Conservation (phyloP, 2,113 vertebrate species). For the Zootoca vivipara region DNA sequence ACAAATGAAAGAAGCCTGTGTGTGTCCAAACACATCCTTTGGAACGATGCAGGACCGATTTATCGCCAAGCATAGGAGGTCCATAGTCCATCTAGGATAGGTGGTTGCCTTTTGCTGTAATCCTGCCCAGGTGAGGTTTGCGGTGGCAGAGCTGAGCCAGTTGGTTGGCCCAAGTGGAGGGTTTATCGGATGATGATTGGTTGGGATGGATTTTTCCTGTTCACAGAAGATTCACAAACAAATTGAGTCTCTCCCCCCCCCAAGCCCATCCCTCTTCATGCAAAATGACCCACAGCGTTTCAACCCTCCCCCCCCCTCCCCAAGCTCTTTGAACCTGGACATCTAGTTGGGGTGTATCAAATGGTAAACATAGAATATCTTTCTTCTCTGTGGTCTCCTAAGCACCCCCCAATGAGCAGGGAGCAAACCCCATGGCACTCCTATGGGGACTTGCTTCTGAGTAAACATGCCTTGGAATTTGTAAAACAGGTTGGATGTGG, state of each 20-base stretch:
- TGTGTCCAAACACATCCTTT: background rate
- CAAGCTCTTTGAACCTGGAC: background rate
- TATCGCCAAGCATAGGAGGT: background rate
- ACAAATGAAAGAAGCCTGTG: background rate
- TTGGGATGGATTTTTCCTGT: background rate
- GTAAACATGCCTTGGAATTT: background rate
- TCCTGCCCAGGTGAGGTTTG: background rate
- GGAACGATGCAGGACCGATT: background rate
- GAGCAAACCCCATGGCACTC: background rate
- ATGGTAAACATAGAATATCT: background rate
- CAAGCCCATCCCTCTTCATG: background rate
- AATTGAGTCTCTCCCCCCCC: background rate
- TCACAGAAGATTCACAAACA: constrained; percentile 2
- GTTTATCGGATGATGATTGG: background rate
- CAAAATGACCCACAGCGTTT: background rate
- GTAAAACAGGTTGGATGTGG: too few species aligned
- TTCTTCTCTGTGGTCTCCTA: background rate
- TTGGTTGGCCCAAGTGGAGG: background rate
- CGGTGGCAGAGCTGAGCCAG: background rate
- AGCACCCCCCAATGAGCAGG: background rate
- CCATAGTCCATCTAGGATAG: background rate
- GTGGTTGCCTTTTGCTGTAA: background rate
- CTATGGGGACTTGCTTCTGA: background rate
- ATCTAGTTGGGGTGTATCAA: background rate
- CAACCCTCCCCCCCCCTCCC: background rate